Base-by-base conservation (phyloP, 1,140 invertebrate species). In the Drosophila orena region DNA sequence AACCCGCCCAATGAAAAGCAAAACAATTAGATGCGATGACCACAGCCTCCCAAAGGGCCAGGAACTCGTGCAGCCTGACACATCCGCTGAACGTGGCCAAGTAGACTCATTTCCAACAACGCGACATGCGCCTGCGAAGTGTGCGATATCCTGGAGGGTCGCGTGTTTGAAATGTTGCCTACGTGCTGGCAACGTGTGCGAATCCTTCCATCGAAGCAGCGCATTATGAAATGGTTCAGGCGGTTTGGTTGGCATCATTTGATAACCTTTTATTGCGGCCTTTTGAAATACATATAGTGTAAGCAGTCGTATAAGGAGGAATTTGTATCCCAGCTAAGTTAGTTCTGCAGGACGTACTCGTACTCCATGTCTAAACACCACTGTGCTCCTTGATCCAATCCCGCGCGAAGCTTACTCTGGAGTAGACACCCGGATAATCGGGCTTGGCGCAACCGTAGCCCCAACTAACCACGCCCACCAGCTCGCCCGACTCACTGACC, bases 381-480 rank as follows among this genome's bases (percentile, higher is more conserved):
- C 79, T 91, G 44, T 92, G 61, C 40, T 81, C 55, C n/a, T 75
- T 71, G 34, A 93, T 93, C 93, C 93, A 93, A 7, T 92, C 80
- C n/a, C 91, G 77, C 12, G 81, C 91, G 22, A 58, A 62, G 2
- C 91, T 55, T 3, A 95, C 93, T 35, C 93, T 91, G 0, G 94
- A 93, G 83, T 95, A 95, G 10, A 95, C 94, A 12, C 94, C 94
- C 4, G 95, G 94, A 80, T 92, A 93, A 5, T 91, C 91, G 1
- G 93, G 92, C 58, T 91, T 80, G 7, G 93, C 95, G 73, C 95
- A 95, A 12, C 92, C 92, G 24, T 81, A 81, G 10, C 94, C 94
- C 92, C 94, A 94, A 0, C 93, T 94, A 1, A 94, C 93, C 12
- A 95, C 90, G 34, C 94, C 94, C 57, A 93, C 81, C 15, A 94